These are phyloP conservation scores for Halcyon badia DNA, from an alignment of 2,797 vertebrate species.

Conservation along the genomic window DNA sequence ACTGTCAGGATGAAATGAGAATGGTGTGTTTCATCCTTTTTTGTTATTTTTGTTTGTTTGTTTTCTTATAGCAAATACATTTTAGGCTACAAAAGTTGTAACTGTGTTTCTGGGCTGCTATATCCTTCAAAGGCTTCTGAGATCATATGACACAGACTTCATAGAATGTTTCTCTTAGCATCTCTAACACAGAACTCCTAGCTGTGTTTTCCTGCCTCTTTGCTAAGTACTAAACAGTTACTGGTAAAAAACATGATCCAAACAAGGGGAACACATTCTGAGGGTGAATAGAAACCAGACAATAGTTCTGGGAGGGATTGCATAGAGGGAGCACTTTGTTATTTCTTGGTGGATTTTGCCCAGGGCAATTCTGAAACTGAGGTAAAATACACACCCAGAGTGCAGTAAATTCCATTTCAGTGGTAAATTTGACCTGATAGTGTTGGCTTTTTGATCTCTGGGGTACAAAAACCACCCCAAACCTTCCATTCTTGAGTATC, in stretches of 20 bases:
- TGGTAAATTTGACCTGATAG: neutral
- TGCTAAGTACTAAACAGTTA: neutral
- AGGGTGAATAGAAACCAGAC: neutral
- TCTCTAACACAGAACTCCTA: too few species aligned
- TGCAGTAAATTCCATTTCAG: neutral
- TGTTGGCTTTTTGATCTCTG: neutral
- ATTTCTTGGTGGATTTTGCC: neutral
- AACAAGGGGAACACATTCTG: neutral
- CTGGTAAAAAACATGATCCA: neutral
- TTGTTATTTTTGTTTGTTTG: too few species aligned
- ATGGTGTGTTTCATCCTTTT: neutral
- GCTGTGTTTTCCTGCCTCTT: neutral
- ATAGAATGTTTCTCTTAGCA: too few species aligned
- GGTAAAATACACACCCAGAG: neutral
- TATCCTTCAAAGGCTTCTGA: neutral
- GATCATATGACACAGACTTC: neutral
- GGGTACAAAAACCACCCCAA: neutral
- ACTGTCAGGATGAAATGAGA: neutral
- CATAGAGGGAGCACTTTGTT: neutral
- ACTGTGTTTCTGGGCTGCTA: neutral
- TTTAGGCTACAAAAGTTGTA: neutral
- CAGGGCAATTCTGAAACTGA: neutral
- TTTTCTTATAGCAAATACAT: neutral
- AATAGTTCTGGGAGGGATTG: neutral
- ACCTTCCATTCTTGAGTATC: neutral